Percentiles rank a stretch among this genome's conserved stretches.
Evolutionary conservation across 2,113 vertebrate species (phyloP).

Genomic region (Sphyrna mokarran): DNA sequence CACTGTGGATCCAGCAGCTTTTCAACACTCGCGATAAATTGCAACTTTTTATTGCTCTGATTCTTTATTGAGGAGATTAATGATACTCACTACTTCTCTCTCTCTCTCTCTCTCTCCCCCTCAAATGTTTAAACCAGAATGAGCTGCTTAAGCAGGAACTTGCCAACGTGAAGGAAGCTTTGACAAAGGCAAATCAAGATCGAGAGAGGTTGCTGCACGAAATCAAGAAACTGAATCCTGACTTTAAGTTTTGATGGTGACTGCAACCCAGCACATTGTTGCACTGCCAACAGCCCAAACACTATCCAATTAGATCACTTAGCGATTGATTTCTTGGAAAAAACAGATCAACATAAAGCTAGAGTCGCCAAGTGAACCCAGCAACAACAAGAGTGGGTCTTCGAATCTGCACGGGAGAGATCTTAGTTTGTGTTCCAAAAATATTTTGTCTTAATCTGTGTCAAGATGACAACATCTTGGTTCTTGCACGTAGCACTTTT

Average conservation of each 20-base stretch:
- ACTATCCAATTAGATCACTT: background rate
- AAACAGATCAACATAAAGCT: background rate
- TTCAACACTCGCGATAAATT: background rate
- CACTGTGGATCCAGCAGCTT: background rate
- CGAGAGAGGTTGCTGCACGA: constrained; percentile 77
- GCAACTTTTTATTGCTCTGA: background rate
- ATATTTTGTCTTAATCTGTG: background rate
- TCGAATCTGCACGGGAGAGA: background rate
- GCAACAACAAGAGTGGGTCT: background rate
- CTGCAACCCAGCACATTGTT: background rate
- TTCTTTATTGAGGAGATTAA: background rate
- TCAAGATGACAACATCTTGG: background rate
- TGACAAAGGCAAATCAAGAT: constrained; percentile 69
- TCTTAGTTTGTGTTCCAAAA: background rate
- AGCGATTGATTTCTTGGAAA: background rate
- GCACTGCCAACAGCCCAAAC: background rate
- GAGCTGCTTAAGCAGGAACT: constrained; percentile 64
- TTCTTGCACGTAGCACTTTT: background rate
- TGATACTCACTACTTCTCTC: background rate
- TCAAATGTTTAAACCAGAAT: constrained; percentile 40
- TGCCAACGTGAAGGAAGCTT: constrained; percentile 57
- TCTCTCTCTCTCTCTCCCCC: background rate
- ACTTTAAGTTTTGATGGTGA: constrained; percentile 70
- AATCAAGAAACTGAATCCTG: constrained; percentile 78
- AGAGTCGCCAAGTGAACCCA: background rate